Evolutionary conservation across 2,888 invertebrate genomes (phyloP).

Genomic region (Eupsilia transversa): DNA sequence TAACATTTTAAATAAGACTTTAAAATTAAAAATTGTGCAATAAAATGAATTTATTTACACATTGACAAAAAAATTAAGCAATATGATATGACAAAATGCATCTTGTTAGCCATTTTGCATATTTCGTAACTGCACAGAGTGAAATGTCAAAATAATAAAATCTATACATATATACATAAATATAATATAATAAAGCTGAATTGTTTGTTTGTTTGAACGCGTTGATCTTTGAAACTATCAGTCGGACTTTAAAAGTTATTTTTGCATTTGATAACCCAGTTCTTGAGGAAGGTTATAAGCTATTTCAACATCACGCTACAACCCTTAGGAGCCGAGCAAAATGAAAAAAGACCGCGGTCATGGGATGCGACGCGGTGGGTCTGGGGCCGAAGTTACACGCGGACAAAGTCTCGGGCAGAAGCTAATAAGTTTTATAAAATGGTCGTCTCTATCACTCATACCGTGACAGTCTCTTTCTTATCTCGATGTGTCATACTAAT

Average conservation of each 20-base stretch:
- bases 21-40: conserved; percentile 12
- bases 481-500: neutral
- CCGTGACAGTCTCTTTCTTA: neutral
- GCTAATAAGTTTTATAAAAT: neutral
- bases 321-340: neutral
- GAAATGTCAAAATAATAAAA: conserved; percentile 20
- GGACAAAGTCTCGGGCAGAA: too few relatives aligned
- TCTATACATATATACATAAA: too few relatives aligned
- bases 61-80: neutral
- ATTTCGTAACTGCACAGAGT: conserved; percentile 1
- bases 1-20: neutral
- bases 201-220: neutral
- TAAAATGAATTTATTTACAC: conserved; percentile 11
- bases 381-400: neutral
- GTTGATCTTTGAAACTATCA: neutral
- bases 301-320: neutral
- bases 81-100: neutral
- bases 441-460: neutral
- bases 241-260: neutral
- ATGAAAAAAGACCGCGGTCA: neutral
- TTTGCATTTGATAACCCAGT: neutral
- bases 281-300: neutral
- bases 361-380: neutral
- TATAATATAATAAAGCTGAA: neutral
- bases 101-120: conserved; percentile 11